Conservation (phyloP, 2,888 invertebrate species). For the Tholera decimalis region DNA sequence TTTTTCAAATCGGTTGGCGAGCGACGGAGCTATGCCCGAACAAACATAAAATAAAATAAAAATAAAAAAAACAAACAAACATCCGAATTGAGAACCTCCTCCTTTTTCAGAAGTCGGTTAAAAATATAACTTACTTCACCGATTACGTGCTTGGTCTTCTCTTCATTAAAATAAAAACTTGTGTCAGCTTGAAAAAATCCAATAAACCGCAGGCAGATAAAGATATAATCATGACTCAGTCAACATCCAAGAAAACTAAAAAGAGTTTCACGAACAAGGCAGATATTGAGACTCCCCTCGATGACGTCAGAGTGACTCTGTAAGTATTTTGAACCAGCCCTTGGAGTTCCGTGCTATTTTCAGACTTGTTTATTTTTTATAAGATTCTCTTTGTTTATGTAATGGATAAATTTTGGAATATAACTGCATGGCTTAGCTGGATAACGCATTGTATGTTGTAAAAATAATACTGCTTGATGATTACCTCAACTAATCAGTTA, state of each 20-base stretch:
- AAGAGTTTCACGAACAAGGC: constrained; percentile 28
- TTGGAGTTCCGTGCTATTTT: constrained; percentile 22
- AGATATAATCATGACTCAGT: constrained; percentile 30
- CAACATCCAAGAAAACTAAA: constrained; percentile 29
- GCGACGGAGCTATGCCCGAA: too few species aligned
- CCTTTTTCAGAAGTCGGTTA: too few species aligned
- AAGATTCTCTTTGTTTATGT: constrained; percentile 23
- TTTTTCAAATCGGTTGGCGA: too few species aligned
- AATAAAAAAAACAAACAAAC: too few species aligned
- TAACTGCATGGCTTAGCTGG: neutral
- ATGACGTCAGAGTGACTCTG: constrained; percentile 32
- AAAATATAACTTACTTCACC: too few species aligned
- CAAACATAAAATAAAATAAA: too few species aligned
- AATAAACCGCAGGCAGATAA: constrained; percentile 3
- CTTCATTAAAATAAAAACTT: too few species aligned
- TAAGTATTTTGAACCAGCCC: constrained; percentile 26
- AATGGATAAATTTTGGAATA: constrained; percentile 13
- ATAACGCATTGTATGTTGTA: neutral
- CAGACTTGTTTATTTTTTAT: constrained; percentile 16
- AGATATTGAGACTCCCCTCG: constrained; percentile 22
- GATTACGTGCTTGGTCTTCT: constrained; percentile 12
- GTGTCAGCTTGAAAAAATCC: constrained; percentile 1
- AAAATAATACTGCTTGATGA: neutral
- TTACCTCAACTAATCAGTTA: too few species aligned
- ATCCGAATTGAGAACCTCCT: too few species aligned